Conservation (phyloP, 2,113 vertebrate genomes). For the Enhydra lutris region DNA sequence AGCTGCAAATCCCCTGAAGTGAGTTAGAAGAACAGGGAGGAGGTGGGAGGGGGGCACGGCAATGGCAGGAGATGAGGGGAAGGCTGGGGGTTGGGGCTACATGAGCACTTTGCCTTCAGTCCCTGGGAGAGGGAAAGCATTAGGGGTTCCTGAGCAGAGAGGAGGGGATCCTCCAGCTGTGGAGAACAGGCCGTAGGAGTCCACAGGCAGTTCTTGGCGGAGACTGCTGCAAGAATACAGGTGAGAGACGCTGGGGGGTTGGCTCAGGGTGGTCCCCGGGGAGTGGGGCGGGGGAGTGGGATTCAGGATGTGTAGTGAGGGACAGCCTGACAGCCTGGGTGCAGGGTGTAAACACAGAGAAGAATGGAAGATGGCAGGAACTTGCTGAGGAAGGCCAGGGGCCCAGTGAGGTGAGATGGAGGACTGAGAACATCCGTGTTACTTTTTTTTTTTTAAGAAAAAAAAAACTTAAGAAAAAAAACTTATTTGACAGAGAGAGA, state of each 20-base stretch:
- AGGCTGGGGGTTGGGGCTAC: rapidly evolving
- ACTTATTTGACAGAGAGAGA: too few relatives aligned
- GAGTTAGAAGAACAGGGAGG: too few relatives aligned
- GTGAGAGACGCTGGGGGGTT: not conserved
- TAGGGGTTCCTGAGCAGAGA: not conserved
- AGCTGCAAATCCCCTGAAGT: not conserved
- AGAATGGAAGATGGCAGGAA: not conserved
- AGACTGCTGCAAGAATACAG: not conserved
- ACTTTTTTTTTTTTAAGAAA: too few relatives aligned
- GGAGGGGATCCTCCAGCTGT: not conserved
- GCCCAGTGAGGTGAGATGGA: rapidly evolving
- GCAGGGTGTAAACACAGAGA: too few relatives aligned
- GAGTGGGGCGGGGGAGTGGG: too few relatives aligned
- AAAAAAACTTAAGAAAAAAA: too few relatives aligned
- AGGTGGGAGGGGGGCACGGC: too few relatives aligned
- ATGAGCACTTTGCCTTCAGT: too few relatives aligned
- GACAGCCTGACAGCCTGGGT: not conserved
- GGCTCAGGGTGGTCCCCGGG: not conserved
- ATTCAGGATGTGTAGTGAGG: not conserved
- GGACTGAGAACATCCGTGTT: not conserved
- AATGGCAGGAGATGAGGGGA: rapidly evolving
- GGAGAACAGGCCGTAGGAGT: not conserved
- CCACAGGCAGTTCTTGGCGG: not conserved
- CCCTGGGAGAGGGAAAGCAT: not conserved
- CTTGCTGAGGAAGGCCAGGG: not conserved